Evolutionary conservation across 2,888 invertebrate species (phyloP).

Genomic region (Malachius bipustulatus): DNA sequence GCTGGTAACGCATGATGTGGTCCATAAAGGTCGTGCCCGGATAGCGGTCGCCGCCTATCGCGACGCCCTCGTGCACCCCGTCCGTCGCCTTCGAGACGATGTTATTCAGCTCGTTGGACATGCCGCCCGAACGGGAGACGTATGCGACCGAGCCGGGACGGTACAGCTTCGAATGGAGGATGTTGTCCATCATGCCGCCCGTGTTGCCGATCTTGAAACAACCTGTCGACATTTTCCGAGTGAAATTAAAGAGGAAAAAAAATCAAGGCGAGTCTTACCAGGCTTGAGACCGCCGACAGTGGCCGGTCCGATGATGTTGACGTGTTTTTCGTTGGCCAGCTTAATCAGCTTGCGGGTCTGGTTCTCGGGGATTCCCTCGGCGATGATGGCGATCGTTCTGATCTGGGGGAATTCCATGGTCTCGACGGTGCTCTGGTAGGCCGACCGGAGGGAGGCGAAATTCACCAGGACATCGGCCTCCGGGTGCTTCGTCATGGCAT

Average conservation of each 20-base stretch:
- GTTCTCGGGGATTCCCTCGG: conserved; percentile 98
- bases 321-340: conserved; percentile 63
- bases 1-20: conserved; percentile 79
- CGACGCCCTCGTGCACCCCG: conserved; percentile 95
- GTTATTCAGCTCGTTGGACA: conserved; percentile 99
- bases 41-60: conserved; percentile 94
- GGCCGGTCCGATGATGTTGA: conserved; percentile 56
- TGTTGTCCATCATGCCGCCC: conserved; percentile 99
- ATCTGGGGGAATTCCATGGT: conserved; percentile 91
- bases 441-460: conserved; percentile 95
- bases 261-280: too few species aligned
- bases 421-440: conserved; percentile 92
- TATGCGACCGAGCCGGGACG: conserved; percentile 95
- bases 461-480: conserved; percentile 93
- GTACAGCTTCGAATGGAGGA: conserved; percentile 92
- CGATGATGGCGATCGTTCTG: conserved; percentile 93
- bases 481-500: conserved; percentile 89
- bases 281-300: conserved; percentile 97
- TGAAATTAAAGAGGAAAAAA: too few species aligned
- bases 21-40: conserved; percentile 98
- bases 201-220: conserved; percentile 99
- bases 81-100: conserved; percentile 93
- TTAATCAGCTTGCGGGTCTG: conserved; percentile 89
- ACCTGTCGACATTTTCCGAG: too few species aligned
- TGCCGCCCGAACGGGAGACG: conserved; percentile 96